A percentile compares a stretch with the other conserved stretches of the same genome.
Evolutionary conservation across 35 echinoderm and acorn worm genomes (phyloP).

Genomic region (Ophiothrix spiculata): DNA sequence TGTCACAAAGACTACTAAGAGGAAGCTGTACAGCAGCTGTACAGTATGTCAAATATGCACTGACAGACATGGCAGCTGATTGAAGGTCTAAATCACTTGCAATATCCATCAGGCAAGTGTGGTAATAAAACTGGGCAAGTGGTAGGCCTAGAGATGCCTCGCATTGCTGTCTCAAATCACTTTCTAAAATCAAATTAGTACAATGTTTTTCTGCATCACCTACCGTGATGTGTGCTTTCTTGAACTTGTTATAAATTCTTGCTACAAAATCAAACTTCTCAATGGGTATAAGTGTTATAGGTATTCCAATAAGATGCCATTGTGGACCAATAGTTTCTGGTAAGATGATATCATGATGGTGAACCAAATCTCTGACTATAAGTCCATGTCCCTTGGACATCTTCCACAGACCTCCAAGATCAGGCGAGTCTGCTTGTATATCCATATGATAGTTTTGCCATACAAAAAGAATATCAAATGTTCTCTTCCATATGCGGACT

Average conservation of each 20-base stretch:
- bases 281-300: slow-evolving; percentile 13
- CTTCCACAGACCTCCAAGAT: slow-evolving; percentile 73
- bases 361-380: slow-evolving; percentile 27
- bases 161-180: slow-evolving; percentile 39
- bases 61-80: slow-evolving; percentile 10
- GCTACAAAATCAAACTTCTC: slow-evolving; percentile 30
- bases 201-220: slow-evolving; percentile 49
- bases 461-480: slow-evolving; percentile 43
- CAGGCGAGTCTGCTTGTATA: slow-evolving; percentile 22
- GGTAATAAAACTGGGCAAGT: slow-evolving; percentile 52
- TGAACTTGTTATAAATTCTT: slow-evolving; percentile 53
- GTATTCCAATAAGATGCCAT: slow-evolving; percentile 50
- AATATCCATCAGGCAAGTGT: slow-evolving; percentile 61
- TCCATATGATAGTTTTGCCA: slow-evolving; percentile 61
- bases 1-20: slow-evolving; percentile 39
- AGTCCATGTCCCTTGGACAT: slow-evolving; percentile 55
- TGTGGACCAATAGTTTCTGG: slow-evolving; percentile 34
- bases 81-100: slow-evolving; percentile 12
- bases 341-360: slow-evolving; percentile 32
- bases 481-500: slow-evolving; percentile 59
- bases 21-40: slow-evolving; percentile 50
- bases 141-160: slow-evolving; percentile 41
- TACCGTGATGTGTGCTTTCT: slow-evolving; percentile 4
- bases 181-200: slow-evolving; percentile 34
- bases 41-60: slow-evolving; percentile 57